A percentile compares a stretch with the other conserved stretches of the same genome.
Evolutionary conservation across 2,113 vertebrate genomes (phyloP).

Genomic region (Heterocephalus glaber): DNA sequence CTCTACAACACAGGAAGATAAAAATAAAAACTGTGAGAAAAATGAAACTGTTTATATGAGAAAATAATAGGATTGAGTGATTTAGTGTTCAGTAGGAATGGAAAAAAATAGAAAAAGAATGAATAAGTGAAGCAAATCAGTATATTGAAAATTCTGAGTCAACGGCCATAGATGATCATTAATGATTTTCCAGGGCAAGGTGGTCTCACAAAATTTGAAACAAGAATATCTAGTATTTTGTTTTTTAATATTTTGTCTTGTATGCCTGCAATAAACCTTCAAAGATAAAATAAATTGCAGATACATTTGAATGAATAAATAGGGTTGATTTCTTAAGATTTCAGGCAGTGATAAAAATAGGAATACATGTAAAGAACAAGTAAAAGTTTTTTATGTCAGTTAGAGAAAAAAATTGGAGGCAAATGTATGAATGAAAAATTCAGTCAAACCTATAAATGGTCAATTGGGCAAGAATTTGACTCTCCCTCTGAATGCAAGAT

Average conservation of each 20-base stretch:
- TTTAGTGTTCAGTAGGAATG: background rate
- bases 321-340: background rate
- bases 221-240: background rate
- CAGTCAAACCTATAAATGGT: background rate
- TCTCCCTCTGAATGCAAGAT: background rate
- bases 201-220: background rate
- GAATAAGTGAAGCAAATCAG: background rate
- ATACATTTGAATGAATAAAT: background rate
- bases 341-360: background rate
- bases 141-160: background rate
- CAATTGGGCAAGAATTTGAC: background rate
- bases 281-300: background rate
- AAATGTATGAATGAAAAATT: background rate
- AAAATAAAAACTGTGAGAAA: background rate
- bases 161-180: background rate
- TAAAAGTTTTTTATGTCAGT: background rate
- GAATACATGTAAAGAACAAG: background rate
- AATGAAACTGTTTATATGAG: background rate
- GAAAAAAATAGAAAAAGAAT: background rate
- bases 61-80: background rate
- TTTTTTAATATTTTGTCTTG: background rate
- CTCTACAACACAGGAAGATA: background rate
- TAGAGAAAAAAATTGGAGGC: constrained; percentile 10
- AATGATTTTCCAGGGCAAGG: background rate
- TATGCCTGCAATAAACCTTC: background rate